Evolutionary conservation across 2,797 vertebrate species (phyloP).

Genomic region (Chelonia mydas): DNA sequence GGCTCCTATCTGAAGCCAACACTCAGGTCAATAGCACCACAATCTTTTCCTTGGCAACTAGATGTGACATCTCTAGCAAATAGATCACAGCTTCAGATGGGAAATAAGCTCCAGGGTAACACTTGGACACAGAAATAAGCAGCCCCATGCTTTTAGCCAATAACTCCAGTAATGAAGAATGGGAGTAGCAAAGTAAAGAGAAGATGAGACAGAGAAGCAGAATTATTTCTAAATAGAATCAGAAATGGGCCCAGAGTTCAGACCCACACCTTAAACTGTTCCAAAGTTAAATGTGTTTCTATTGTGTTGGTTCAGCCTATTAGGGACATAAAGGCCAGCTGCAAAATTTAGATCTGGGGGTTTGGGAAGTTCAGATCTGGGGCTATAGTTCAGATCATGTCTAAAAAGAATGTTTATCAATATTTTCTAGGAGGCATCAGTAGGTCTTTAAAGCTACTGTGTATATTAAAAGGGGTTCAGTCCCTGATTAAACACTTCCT

Average conservation of each 20-base stretch:
- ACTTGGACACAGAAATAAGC: conserved; percentile 32
- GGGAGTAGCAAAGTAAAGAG: background rate
- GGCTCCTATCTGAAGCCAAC: background rate
- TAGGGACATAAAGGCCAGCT: background rate
- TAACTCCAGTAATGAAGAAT: background rate
- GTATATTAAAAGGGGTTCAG: background rate
- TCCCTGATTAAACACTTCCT: background rate
- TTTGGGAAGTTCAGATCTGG: background rate
- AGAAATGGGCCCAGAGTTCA: background rate
- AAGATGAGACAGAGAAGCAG: background rate
- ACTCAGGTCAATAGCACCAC: background rate
- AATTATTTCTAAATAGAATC: background rate
- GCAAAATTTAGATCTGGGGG: background rate
- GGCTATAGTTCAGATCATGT: background rate
- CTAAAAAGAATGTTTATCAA: background rate
- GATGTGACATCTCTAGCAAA: conserved; percentile 18
- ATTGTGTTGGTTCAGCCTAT: background rate
- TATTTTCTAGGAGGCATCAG: background rate
- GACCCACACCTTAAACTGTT: background rate
- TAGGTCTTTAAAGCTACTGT: background rate
- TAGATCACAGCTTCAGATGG: conserved; percentile 21
- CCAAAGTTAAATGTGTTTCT: background rate
- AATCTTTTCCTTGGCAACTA: background rate
- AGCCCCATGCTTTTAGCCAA: conserved; percentile 16
- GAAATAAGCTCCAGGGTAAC: background rate